Base-by-base conservation (phyloP, 2,797 vertebrate species). In the Oreortyx pictus region DNA sequence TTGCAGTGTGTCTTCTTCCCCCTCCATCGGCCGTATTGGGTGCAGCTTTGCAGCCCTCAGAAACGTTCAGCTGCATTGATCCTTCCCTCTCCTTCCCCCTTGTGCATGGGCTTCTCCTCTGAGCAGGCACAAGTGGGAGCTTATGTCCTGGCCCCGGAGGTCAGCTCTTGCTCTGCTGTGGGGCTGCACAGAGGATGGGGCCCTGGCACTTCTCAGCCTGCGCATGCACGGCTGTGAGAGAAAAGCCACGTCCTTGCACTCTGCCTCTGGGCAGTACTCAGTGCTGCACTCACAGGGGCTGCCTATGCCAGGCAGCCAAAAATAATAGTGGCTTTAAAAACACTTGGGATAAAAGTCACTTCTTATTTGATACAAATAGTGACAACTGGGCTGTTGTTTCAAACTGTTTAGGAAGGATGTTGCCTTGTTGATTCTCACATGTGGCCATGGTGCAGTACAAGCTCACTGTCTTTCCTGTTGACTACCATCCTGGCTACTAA, bases 31-130 rank as follows among this genome's bases (percentile, higher is more conserved):
- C 70, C 14, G 5, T 49, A 17, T 47, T 35, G 19, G 50, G n/a
- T 65, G 50, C 37, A n/a, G 5, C 13, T 67, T n/a, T 60, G 64
- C 74, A 70, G 27, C 31, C 49, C 37, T 67, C 25, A 12, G 60
- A 54, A 79, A 14, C 44, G 22, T 0, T 0, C 31, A 49, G 33
- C n/a, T 39, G 17, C 15, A 13, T 24, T 0, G 0, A 7, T 71
- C 19, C 72, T 83, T 81, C 56, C 1, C 24, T 59, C 24, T 57
- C 33, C 41, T 11, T 59, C 44, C 77, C 35, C 18, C 29, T 82
- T 0, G 0, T 14, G 4, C 2, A 0, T 3, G 4, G n/a, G 5
- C 37, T 47, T 68, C 35, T 75, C 33, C 31, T 0, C 0, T 33
- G 14, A 9, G 29, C 2, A 19, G 31, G 33, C 18, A 24, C 31